These are phyloP conservation scores for Romanogobio albipinnatus DNA, from an alignment of 2,113 vertebrate species.

Conservation along the genomic window DNA sequence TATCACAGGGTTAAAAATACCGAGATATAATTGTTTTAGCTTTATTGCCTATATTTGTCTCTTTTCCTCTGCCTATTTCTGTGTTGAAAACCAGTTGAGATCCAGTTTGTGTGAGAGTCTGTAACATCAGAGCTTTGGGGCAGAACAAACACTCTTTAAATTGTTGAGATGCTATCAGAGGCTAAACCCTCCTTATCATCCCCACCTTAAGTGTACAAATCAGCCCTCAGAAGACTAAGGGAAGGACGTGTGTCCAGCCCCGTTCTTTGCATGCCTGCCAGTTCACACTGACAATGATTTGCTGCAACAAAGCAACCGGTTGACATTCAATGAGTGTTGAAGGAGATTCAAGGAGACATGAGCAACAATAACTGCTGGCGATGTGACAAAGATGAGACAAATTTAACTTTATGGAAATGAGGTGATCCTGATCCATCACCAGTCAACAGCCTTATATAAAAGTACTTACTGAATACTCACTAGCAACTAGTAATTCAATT, in stretches of 20 bases:
- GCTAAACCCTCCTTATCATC: constrained; percentile 61
- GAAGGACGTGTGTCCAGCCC: constrained; percentile 25
- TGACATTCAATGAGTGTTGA: neutral
- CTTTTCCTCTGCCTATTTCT: neutral
- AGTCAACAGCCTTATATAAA: neutral
- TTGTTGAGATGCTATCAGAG: constrained; percentile 50
- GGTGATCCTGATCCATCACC: neutral
- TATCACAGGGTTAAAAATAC: neutral
- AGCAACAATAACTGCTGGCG: neutral
- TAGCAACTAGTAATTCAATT: neutral
- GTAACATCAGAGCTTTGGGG: constrained; percentile 24
- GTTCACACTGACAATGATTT: neutral
- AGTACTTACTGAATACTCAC: neutral
- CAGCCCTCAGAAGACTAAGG: constrained; percentile 63
- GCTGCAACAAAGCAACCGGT: neutral
- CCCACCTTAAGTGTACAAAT: constrained; percentile 60
- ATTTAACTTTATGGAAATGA: neutral
- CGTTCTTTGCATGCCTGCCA: constrained; percentile 23
- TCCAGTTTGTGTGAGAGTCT: constrained; percentile 24
- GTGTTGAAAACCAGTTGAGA: neutral
- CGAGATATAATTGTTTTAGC: neutral
- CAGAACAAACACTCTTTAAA: constrained; percentile 35
- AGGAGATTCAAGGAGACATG: constrained; percentile 4
- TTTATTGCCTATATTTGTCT: no score
- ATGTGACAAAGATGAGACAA: neutral